A percentile compares a stretch with the other conserved stretches of the same genome.
Conservation (phyloP, 2,113 vertebrate species). For the Dasyurus viverrinus region DNA sequence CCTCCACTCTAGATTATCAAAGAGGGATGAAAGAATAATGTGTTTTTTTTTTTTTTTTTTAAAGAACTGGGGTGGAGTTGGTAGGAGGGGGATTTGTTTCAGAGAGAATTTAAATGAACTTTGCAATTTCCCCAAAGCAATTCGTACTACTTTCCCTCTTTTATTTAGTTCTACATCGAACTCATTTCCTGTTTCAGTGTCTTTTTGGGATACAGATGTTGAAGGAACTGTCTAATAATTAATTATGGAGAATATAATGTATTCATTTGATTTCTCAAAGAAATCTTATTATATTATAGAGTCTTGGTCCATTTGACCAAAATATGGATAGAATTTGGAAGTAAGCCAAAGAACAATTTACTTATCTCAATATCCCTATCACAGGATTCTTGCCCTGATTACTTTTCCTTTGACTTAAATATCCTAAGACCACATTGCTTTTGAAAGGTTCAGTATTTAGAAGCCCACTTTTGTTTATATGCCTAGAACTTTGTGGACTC, state of each 20-base stretch:
- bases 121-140: not conserved
- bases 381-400: not conserved
- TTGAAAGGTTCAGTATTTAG: not conserved
- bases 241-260: not conserved
- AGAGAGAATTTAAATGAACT: not conserved
- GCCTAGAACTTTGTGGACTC: not conserved
- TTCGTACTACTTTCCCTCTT: not conserved
- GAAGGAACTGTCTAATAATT: not conserved
- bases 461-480: not conserved
- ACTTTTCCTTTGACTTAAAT: not conserved
- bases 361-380: not conserved
- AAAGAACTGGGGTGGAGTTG: not conserved
- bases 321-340: not conserved
- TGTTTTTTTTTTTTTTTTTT: too few species aligned
- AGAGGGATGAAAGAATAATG: not conserved
- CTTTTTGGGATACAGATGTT: not conserved
- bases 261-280: not conserved
- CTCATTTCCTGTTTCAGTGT: not conserved
- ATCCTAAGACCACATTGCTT: not conserved
- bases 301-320: not conserved
- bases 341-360: not conserved
- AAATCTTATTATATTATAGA: not conserved
- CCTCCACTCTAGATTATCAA: not conserved
- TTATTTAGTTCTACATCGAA: not conserved
- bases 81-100: not conserved